Evolutionary conservation across 2,888 invertebrate species (phyloP).

Genomic region (Germaria angustata): DNA sequence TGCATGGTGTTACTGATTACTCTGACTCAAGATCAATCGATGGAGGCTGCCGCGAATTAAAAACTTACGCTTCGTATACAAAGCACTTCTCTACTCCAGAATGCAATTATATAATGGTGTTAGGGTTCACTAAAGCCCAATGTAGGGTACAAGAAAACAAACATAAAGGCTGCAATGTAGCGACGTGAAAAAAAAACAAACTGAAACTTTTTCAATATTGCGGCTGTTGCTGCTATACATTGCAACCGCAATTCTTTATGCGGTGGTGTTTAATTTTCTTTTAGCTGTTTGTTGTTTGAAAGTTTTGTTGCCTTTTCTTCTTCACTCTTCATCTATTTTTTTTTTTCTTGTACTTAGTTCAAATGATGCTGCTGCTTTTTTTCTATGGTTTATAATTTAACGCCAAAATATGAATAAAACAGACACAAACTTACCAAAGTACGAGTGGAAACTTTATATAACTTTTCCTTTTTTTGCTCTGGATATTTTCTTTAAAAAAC

Average conservation of each 20-base stretch:
- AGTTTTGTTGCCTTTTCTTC: conserved; percentile 17
- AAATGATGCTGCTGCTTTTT: conserved; percentile 24
- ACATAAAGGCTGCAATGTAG: neutral
- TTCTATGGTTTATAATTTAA: conserved; percentile 61
- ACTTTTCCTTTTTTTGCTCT: conserved; percentile 14
- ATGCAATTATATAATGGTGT: too few relatives aligned
- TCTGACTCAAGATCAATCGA: too few relatives aligned
- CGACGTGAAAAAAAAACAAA: conserved; percentile 10
- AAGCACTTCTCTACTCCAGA: too few relatives aligned
- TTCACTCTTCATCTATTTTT: conserved; percentile 3
- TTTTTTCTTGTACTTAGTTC: neutral
- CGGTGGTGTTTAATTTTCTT: conserved; percentile 61
- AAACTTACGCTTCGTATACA: too few relatives aligned
- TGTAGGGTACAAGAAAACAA: neutral
- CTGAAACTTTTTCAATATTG: conserved; percentile 29
- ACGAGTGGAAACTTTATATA: conserved; percentile 36
- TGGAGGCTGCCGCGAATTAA: too few relatives aligned
- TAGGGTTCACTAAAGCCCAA: too few relatives aligned
- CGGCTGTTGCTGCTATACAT: conserved; percentile 22
- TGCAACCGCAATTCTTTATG: conserved; percentile 54
- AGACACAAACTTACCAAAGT: conserved; percentile 22
- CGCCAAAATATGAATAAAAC: conserved; percentile 59
- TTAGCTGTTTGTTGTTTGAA: conserved; percentile 4
- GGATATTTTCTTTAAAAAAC: neutral
- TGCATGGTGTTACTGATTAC: too few relatives aligned